Base-by-base conservation (phyloP, 1,140 invertebrate species). In the Parapsyche elsis region DNA sequence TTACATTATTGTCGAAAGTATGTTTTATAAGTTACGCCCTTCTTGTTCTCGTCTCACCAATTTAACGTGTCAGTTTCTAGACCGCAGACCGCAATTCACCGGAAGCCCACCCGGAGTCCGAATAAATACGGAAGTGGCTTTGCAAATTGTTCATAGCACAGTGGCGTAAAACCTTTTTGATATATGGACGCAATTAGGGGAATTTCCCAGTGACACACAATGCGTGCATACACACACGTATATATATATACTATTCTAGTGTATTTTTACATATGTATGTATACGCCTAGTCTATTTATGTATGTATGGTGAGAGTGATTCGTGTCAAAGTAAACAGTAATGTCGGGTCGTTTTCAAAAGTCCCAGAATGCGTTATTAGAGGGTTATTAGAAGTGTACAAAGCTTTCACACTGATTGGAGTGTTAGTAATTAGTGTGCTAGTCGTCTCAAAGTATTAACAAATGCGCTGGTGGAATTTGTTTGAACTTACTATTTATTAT, bases 111-210 rank as follows among this genome's bases (percentile, higher is more conserved):
- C 12, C 61, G 24, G 10, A 16, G 61, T 26, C 61, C 61, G 19
- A 67, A 26, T 67, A 67, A 67, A 67, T 21, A 16, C 24, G 61
- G 61, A 67, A 67, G 61, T 67, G 19, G 24, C 19, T 26, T 26
- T 67, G 19, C 61, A 67, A 67, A 67, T 67, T 67, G 61, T 67
- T 67, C 19, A 67, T 67, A 23, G 61, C 61, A 67, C 24, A 12
- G 49, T 67, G 61, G 21, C 61, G 19, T 21, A 67, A 67, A 67
- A 67, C 61, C 61, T 26, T 67, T 38, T 67, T 67, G 61, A 67
- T 23, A 67, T 67, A 67, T 67, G 14, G 30, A 16, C 24, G 61
- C 61, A 67, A 67, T 67, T 67, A 67, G 61, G 61, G 61, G 61
- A 67, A 67, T 67, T 67, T 67, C 61, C 19, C 61, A 16, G 61